Evolutionary conservation across 2,113 vertebrate species (phyloP).

Genomic region (Otocyon megalotis): DNA sequence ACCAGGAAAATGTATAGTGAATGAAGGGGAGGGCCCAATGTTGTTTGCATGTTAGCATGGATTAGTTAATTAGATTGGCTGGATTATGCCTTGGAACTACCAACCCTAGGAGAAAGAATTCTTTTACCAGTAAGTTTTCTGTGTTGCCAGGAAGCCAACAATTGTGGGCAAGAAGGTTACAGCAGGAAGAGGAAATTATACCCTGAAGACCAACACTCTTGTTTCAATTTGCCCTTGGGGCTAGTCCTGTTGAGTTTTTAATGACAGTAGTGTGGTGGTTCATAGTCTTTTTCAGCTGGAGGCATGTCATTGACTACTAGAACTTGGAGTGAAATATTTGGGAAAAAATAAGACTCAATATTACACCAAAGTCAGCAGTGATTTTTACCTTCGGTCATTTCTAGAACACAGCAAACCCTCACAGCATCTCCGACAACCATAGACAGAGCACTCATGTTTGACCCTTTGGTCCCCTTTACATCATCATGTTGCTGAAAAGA

Average conservation of each 20-base stretch:
- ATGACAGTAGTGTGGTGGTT: not conserved
- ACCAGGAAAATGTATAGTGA: not conserved
- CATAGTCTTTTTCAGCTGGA: not conserved
- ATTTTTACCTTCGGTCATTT: not conserved
- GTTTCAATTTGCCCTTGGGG: not conserved
- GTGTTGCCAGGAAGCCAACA: not conserved
- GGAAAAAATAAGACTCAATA: not conserved
- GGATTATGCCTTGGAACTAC: not conserved
- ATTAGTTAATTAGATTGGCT: not conserved
- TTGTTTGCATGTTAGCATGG: not conserved
- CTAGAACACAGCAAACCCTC: not conserved
- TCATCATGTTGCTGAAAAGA: not conserved
- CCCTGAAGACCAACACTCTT: not conserved
- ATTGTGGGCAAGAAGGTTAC: not conserved
- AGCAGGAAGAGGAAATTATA: not conserved
- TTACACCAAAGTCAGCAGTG: not conserved
- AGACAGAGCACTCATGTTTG: not conserved
- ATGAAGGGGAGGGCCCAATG: not conserved
- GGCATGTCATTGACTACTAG: not conserved
- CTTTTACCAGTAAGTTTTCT: not conserved
- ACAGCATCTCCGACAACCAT: not conserved
- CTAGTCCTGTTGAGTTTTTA: not conserved
- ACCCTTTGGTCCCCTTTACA: not conserved
- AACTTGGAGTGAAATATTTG: not conserved
- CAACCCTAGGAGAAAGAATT: not conserved